Base-by-base conservation (phyloP, 2,888 invertebrate genomes). In the Peribatodes rhomboidaria region DNA sequence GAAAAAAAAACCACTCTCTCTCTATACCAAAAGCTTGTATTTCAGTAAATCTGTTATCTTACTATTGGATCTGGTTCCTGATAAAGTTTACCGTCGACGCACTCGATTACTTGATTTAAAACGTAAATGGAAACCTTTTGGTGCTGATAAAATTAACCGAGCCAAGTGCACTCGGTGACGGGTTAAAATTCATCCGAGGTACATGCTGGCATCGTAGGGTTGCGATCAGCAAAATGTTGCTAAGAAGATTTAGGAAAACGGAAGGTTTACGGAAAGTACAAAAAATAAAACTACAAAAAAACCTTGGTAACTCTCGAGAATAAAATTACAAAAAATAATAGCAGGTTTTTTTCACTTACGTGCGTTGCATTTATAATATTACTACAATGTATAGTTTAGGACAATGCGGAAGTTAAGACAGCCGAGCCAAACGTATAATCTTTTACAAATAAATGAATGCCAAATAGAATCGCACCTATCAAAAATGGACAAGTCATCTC, bases 121-220 rank as follows among this genome's bases (percentile, higher is more conserved):
- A 70, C 65, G 67, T 64, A 61, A 62, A 77, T 55, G 62, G 67
- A 70, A 75, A 70, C 66, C 74, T 71, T 77, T 78, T 73, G 41
- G 46, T 64, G 68, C 72, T 76, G 75, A 81, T 82, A 78, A 81
- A 79, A 81, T 82, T 81, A 82, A 73, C 80, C 71, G 31, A 58
- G 74, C 70, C 75, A 78, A 75, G 74, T 72, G 69, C 70, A 72
- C 73, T 72, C 66, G 61, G 64, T 71, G 74, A 76, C 68, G 73
- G 72, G 71, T 75, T 74, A 71, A 73, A 76, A 76, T 65, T 55
- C 55, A 50, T 70, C 72, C 61, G 57, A 60, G 65, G 59, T 16
- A 46, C 35, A 50, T 37, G 47, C 11, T 60, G 35, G 2, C 42
- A 20, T 37, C 8, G 14, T 60, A 65, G 50, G 55, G 52, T 33